phyloP scores from a whole-genome alignment of 1,140 invertebrate species.

The Cotesia vestalis region DNA sequence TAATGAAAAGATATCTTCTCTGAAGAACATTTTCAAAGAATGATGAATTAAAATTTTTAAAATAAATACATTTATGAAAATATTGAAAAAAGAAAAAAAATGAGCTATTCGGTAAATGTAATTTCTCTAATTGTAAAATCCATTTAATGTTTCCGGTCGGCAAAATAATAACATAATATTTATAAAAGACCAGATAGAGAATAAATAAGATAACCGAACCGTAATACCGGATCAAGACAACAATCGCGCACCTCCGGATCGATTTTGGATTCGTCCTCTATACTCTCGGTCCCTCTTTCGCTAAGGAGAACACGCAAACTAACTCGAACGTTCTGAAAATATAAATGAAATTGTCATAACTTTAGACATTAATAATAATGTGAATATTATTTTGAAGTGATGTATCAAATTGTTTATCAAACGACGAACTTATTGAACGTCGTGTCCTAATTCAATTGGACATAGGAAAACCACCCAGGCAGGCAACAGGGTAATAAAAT shows the following conservation, averaged over 20 bases:
- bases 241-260: conserved; percentile 36
- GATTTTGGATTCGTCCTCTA: conserved; percentile 32
- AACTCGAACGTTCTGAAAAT: neutral
- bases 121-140: too few relatives aligned
- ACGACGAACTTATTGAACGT: neutral
- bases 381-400: neutral
- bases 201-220: conserved; percentile 22
- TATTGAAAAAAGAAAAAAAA: too few relatives aligned
- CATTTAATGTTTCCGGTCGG: neutral
- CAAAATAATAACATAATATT: conserved; percentile 7
- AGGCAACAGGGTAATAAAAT: conserved; percentile 26
- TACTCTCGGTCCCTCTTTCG: neutral
- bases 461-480: conserved; percentile 7
- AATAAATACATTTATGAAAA: neutral
- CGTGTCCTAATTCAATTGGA: neutral
- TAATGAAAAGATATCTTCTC: too few relatives aligned
- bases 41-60: neutral
- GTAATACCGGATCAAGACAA: conserved; percentile 34
- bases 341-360: neutral
- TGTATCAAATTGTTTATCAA: neutral
- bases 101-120: too few relatives aligned
- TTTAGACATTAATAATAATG: neutral
- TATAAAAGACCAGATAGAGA: neutral
- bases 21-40: neutral
- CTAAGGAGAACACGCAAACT: neutral